Conservation (phyloP, 1,140 invertebrate species). For the Cyclina sinensis region DNA sequence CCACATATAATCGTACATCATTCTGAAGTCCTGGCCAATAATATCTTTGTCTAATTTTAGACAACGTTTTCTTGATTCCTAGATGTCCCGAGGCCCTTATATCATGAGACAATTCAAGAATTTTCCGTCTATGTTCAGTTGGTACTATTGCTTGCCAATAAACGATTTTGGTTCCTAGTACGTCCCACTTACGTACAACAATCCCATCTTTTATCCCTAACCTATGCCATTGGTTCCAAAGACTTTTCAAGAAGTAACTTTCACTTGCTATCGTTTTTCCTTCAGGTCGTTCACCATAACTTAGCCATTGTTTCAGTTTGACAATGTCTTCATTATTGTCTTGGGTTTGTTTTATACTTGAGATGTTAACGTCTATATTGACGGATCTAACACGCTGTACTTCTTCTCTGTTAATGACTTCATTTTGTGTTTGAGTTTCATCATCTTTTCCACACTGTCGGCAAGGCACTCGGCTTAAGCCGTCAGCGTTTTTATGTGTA, state of each 20-base stretch:
- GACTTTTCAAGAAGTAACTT: no score
- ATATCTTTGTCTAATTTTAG: constrained; percentile 30
- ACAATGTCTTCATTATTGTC: no score
- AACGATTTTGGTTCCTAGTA: no score
- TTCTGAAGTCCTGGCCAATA: constrained; percentile 44
- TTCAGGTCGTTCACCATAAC: neutral
- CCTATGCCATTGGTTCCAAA: constrained; percentile 41
- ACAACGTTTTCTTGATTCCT: constrained; percentile 14
- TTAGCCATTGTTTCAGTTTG: neutral
- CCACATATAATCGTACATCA: neutral
- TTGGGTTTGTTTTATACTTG: no score
- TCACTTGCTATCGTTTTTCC: neutral
- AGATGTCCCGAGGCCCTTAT: constrained; percentile 23
- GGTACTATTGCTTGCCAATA: neutral
- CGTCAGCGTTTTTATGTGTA: no score
- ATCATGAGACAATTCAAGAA: constrained; percentile 4
- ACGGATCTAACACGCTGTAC: no score
- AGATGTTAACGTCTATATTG: no score
- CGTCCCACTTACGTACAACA: constrained; percentile 31
- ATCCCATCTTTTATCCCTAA: constrained; percentile 6
- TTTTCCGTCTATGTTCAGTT: neutral
- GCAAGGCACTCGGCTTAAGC: no score
- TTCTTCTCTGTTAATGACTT: no score
- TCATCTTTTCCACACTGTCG: no score
- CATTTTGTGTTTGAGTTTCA: no score